These are phyloP conservation scores for Trichosurus vulpecula DNA, from an alignment of 2,797 vertebrate species.

Conservation along the genomic window DNA sequence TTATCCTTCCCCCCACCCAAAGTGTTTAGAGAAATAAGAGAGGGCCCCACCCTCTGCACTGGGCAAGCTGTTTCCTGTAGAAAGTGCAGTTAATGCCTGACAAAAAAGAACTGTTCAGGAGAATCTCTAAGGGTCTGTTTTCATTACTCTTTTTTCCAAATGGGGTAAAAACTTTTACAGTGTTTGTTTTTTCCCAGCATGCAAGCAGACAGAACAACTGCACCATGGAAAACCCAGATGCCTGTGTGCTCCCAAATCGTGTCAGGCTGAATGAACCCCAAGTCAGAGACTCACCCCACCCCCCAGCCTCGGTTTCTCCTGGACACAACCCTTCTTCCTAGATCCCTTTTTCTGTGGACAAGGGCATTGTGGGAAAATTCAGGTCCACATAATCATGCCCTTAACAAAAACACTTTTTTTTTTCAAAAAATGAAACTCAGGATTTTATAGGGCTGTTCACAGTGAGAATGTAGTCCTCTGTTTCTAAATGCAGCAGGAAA, in stretches of 20 bases:
- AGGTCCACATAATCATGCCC: conserved; percentile 43
- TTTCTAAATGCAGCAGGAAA: conserved; percentile 86
- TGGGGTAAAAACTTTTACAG: conserved; percentile 12
- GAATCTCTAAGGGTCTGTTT: not conserved
- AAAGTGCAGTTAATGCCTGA: conserved; percentile 50
- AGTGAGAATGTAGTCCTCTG: conserved; percentile 74
- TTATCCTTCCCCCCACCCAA: conserved; percentile 49
- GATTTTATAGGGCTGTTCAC: conserved; percentile 61
- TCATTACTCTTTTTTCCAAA: conserved; percentile 44
- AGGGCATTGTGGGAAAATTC: conserved; percentile 54
- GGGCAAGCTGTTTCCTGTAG: conserved; percentile 68
- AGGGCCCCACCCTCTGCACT: conserved; percentile 52
- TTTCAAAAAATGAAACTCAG: accelerated
- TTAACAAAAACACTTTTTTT: conserved; percentile 59
- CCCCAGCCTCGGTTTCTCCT: conserved; percentile 19
- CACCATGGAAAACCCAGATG: not conserved
- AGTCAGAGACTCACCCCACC: conserved; percentile 38
- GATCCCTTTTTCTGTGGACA: conserved; percentile 2
- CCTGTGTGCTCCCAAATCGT: not conserved
- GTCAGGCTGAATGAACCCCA: not conserved
- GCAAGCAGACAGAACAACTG: conserved; percentile 21
- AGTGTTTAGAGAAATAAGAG: conserved; percentile 73
- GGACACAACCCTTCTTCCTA: conserved; percentile 40
- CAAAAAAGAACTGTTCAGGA: conserved; percentile 45
- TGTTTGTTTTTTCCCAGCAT: conserved; percentile 3